Evolutionary conservation across 37 sponge, comb jelly and placozoan genomes (phyloP).

Genomic region (Beroe forskalii): DNA sequence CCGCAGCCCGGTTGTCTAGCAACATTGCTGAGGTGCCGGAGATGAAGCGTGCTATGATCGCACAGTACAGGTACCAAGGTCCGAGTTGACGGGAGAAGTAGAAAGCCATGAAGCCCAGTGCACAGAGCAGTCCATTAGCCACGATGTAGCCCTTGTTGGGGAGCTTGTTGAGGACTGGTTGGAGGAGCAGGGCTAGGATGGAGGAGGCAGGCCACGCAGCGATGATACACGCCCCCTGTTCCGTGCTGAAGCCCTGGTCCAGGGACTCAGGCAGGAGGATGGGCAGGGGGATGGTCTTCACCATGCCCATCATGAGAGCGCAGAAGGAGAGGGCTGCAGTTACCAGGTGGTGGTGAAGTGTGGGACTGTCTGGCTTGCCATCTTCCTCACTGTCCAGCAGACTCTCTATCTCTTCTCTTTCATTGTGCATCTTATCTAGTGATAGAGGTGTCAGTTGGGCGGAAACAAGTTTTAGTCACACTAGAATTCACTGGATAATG

Average conservation of each 20-base stretch:
- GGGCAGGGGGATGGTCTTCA: conserved; percentile 10
- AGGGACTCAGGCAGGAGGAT: conserved; percentile 27
- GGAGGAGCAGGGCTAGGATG: background rate
- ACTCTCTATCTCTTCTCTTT: too few relatives aligned
- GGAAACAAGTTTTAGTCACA: too few relatives aligned
- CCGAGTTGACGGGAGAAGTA: background rate
- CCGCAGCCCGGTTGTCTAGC: background rate
- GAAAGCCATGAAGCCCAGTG: background rate
- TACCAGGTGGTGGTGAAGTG: too few relatives aligned
- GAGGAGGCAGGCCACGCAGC: conserved; percentile 33
- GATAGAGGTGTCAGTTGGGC: too few relatives aligned
- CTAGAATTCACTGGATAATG: too few relatives aligned
- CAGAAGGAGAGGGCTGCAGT: background rate
- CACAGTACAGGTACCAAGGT: background rate
- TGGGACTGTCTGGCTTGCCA: too few relatives aligned
- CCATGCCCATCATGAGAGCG: background rate
- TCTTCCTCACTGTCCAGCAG: too few relatives aligned
- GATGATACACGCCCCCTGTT: background rate
- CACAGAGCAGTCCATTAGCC: background rate
- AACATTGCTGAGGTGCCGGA: background rate
- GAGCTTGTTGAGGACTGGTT: background rate
- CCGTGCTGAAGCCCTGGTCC: background rate
- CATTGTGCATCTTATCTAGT: too few relatives aligned
- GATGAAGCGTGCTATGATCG: background rate
- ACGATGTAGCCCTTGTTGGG: background rate